Evolutionary conservation across 2,113 vertebrate genomes (phyloP), one percentile per base, ranked within the genome.

Genomic region (Hippocampus zosterae): DNA sequence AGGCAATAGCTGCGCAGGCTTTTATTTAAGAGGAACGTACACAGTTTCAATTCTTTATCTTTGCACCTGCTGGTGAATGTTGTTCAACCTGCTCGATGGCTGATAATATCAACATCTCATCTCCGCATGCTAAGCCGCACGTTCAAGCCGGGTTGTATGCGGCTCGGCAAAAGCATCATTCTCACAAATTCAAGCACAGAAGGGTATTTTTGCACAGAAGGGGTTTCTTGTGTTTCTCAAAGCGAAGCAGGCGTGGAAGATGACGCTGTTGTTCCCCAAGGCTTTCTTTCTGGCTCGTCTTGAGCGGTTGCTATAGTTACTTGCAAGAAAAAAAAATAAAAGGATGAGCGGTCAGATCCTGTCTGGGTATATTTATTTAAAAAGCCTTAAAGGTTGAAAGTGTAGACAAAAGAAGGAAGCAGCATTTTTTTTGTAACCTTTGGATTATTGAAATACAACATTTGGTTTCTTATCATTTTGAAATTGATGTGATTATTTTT

Each of bases 291-390:
- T 40, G 42, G 29, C 4, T 69, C 33, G 21, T 61, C 29, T 66
- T 44, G 40, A 42, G 5, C 42, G 42, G 75, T 79, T 77, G 29
- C 65, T 50, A 73, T 68, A 27, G 74, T 68, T 62, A 81, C 74
- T 2, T 25, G 16, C 50, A 48, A 50, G 21, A 10, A n/a, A n/a
- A 44, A 40, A 56, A 33, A 53, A 12, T 29, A 64, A 61, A 33
- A 23, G 44, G 15, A 60, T 21, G 52, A 64, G 23, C 48, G 65
- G 67, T 74, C 66, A 71, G 59, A 65, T 50, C 59, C 52, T 41
- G 44, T 62, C 50, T 19, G 65, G 44, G 63, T 50, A n/a, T 55
- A 44, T 67, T 65, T 72, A 63, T 64, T 48, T 72, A 48, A 59
- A 48, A 72, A 8, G n/a, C 27, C 27, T 29, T 8, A 33, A 60